Evolutionary conservation across 2,888 invertebrate species (phyloP).

Genomic region (Spodoptera littoralis): DNA sequence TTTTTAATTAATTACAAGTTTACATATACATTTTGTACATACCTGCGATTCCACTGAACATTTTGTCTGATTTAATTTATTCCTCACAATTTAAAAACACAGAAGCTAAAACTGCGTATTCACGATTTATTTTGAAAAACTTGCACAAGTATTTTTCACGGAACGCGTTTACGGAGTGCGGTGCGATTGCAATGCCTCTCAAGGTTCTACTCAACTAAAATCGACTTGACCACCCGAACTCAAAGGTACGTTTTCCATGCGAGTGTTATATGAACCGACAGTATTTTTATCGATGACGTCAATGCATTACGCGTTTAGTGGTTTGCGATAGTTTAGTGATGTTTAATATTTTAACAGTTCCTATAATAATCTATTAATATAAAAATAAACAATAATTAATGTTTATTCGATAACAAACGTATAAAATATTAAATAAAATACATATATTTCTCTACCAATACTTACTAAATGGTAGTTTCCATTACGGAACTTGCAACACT

Average conservation of each 20-base stretch:
- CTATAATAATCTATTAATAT: no score
- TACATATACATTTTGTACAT: slow-evolving; percentile 38
- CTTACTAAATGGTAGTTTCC: slow-evolving; percentile 17
- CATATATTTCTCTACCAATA: neutral
- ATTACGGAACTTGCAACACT: slow-evolving; percentile 20
- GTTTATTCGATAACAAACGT: neutral
- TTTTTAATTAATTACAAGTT: neutral
- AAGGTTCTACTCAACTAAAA: slow-evolving; percentile 64
- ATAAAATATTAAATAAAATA: neutral
- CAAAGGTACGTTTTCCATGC: slow-evolving; percentile 56
- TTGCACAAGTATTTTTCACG: slow-evolving; percentile 58
- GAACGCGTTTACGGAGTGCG: slow-evolving; percentile 66
- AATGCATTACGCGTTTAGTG: slow-evolving; percentile 73
- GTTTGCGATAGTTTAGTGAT: slow-evolving; percentile 30
- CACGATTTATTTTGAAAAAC: slow-evolving; percentile 48
- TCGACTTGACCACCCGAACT: slow-evolving; percentile 59
- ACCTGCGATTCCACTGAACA: slow-evolving; percentile 88
- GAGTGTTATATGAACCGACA: slow-evolving; percentile 66
- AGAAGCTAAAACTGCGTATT: slow-evolving; percentile 34
- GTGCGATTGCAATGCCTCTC: slow-evolving; percentile 69
- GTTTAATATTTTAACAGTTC: no score
- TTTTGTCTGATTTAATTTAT: slow-evolving; percentile 63
- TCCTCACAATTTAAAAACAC: slow-evolving; percentile 57
- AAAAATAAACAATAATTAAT: no score
- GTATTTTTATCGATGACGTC: slow-evolving; percentile 84